Evolutionary conservation across 2,797 vertebrate genomes (phyloP).

Genomic region (Oreortyx pictus): DNA sequence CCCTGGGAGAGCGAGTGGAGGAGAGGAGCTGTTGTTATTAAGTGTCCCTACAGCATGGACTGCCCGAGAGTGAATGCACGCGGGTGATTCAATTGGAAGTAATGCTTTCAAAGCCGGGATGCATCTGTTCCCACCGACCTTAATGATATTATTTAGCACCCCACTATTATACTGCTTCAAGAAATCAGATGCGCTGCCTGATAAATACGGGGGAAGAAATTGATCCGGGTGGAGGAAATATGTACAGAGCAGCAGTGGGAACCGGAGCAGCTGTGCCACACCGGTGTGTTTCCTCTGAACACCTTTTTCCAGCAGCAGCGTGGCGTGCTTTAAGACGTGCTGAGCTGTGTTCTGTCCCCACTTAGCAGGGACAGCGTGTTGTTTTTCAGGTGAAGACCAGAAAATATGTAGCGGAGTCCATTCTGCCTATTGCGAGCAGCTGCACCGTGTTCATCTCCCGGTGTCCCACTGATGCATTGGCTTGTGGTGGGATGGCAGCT

Average conservation of each 20-base stretch:
- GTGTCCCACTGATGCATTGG: neutral
- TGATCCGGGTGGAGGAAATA: neutral
- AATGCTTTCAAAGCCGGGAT: slow-evolving; percentile 32
- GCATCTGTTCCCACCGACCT: slow-evolving; percentile 37
- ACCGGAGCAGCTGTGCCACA: neutral
- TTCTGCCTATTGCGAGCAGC: neutral
- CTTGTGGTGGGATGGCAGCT: neutral
- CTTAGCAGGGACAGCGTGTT: rapidly evolving
- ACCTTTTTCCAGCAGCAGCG: neutral
- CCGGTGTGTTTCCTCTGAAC: neutral
- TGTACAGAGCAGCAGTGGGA: neutral
- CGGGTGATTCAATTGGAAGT: slow-evolving; percentile 22
- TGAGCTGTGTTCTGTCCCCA: neutral
- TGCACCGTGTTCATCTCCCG: neutral
- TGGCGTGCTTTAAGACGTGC: neutral
- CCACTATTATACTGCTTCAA: slow-evolving; percentile 27
- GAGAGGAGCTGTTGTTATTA: neutral
- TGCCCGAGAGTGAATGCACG: neutral
- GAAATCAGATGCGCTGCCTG: slow-evolving; percentile 28
- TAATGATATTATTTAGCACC: slow-evolving; percentile 55
- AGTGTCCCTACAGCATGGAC: neutral
- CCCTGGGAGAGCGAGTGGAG: neutral
- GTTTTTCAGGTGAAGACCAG: neutral
- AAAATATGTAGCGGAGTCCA: neutral
- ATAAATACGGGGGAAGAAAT: slow-evolving; percentile 39